Base-by-base conservation (phyloP, 2,113 vertebrate genomes). In the Sinosuthora webbiana region DNA sequence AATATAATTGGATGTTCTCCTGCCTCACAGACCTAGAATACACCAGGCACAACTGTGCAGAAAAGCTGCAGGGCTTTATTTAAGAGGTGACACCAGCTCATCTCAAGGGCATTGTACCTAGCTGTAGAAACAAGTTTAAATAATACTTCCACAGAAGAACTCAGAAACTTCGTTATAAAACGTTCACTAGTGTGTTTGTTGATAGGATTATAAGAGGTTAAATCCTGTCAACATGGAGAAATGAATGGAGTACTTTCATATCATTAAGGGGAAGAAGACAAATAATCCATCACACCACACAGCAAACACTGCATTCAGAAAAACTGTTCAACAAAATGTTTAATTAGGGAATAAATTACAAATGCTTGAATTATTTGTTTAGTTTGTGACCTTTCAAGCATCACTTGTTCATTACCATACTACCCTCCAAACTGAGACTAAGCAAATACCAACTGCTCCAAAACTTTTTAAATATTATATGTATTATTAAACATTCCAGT, bases 331-430 rank as follows among this genome's bases (percentile, higher is more conserved):
- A 41, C 42, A 63, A 56, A 71, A 77, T 27, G 22, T 89, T 92
- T 92, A 85, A 83, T 83, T 75, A 39, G 24, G 86, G 13, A 91
- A 59, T 87, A 85, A 92, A 89, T 85, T 77, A 71, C 18, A 65
- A 79, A 83, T 70, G 33, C 56, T 71, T 39, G 19, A 77, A 62
- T 68, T 74, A 77, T 52, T 94, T 90, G 75, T 35, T 95, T 78
- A 62, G 31, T 77, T 81, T 90, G 74, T 88, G 89, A 94, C 92
- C 83, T 96, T 97, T 95, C 75, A 92, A 93, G 91, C 82, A 64
- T 91, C 41, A 42, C 30, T 87, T 88, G 39, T 59, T 95, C 92
- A 79, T 88, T 83, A 95, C 55, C 55, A 79, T 53, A 31, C 44
- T 68, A 71, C 6, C 21, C 65, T 90, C 52, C 49, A 83, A 75